Evolutionary conservation across 2,888 invertebrate species (phyloP).

Genomic region (Ernsta delagoae): DNA sequence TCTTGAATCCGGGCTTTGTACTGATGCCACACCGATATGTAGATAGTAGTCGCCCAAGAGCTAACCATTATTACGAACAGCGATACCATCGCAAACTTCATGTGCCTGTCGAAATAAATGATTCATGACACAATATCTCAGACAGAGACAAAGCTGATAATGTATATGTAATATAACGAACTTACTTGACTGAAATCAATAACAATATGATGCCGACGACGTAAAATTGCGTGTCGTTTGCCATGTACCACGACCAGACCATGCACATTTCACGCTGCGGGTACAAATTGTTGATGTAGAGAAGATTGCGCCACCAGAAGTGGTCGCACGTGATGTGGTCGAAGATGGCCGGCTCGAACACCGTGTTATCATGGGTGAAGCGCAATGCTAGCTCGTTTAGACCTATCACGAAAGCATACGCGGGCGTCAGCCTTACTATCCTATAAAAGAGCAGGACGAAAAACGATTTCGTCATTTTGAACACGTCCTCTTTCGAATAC

Average conservation of each 20-base stretch:
- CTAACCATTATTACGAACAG: constrained; percentile 86
- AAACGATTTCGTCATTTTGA: constrained; percentile 75
- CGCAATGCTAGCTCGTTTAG: constrained; percentile 89
- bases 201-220: constrained; percentile 87
- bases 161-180: constrained; percentile 36
- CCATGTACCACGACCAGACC: constrained; percentile 94
- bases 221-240: constrained; percentile 92
- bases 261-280: no score
- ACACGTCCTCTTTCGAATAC: constrained; percentile 65
- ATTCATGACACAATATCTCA: constrained; percentile 14
- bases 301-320: constrained; percentile 94
- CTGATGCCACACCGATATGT: constrained; percentile 89
- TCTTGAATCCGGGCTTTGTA: constrained; percentile 91
- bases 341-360: constrained; percentile 89
- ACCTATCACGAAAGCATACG: constrained; percentile 91
- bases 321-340: constrained; percentile 90
- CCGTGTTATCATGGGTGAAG: constrained; percentile 89
- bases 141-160: neutral
- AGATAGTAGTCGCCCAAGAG: constrained; percentile 91
- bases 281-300: constrained; percentile 93
- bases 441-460: constrained; percentile 81
- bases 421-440: constrained; percentile 90
- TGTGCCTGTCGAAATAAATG: constrained; percentile 73
- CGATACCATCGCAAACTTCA: constrained; percentile 86
- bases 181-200: constrained; percentile 88